Base-by-base conservation (phyloP, 1,140 invertebrate genomes). In the Halyomorpha halys region DNA sequence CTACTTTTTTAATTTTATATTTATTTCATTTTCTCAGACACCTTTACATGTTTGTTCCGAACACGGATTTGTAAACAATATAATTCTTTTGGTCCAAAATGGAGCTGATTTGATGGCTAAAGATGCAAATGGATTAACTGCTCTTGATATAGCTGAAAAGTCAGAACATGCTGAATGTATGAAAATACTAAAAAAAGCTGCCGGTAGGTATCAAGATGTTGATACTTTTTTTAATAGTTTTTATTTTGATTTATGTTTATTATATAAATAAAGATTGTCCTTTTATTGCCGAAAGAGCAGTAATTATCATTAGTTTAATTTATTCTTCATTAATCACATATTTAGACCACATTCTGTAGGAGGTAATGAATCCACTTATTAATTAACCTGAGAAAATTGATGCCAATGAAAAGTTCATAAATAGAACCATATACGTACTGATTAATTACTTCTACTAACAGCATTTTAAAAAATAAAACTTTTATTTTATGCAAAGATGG, bases 31-130 rank as follows among this genome's bases (percentile, higher is more conserved):
- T 25, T 75, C 75, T 16, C 76, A 91, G 78, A 91, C 89, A 23
- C 81, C 90, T 1, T 73, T 94, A 3, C 90, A 94, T 75, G 77
- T 91, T 18, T 85, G 87, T 64, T 82, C 88, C 5, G 89, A 92
- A 71, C 82, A 88, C 72, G 90, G 90, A 1, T 83, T 90, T 72
- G 74, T 77, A 8, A 80, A 80, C 30, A 91, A 91, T 72, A 79
- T 91, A 1, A 75, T 79, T 44, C 75, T 82, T 16, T 75, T 94
- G 2, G 70, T 92, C 23, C 76, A 82, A 64, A 80, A 83, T 63
- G 83, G 86, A 54, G 87, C 87, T 0, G 81, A 86, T 71, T 72
- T 90, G 15, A 70, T 77, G 21, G 74, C 83, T 0, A 72, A 79
- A 59, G 89, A 92, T 73, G 77, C 76, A 3, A 80, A 80, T 66